phyloP scores from a whole-genome alignment of 2,888 invertebrate genomes.

The Meghimatium bilineatum region DNA sequence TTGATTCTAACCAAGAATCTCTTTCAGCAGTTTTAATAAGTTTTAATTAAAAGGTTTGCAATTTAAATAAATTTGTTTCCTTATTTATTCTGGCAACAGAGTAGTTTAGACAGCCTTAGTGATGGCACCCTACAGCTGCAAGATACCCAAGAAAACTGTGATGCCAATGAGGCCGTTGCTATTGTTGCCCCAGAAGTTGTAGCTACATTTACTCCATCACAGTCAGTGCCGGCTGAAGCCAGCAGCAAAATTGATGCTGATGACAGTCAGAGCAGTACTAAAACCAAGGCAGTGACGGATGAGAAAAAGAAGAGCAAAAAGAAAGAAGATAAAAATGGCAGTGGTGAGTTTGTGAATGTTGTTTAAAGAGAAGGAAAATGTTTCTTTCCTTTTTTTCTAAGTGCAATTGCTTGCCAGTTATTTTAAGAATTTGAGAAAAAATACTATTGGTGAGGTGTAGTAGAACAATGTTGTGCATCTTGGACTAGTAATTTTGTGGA shows the following conservation, averaged over 20 bases:
- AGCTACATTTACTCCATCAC: neutral
- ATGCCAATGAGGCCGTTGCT: neutral
- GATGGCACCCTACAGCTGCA: neutral
- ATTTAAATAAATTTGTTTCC: too few species aligned
- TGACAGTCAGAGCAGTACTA: neutral
- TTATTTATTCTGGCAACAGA: slow-evolving; percentile 3
- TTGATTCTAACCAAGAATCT: too few species aligned
- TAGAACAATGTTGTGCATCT: too few species aligned
- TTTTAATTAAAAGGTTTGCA: too few species aligned
- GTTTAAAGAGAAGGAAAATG: too few species aligned
- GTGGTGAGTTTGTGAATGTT: slow-evolving; percentile 46
- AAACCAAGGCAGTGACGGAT: slow-evolving; percentile 30
- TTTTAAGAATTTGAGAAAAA: too few species aligned
- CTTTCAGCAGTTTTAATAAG: too few species aligned
- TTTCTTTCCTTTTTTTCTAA: too few species aligned
- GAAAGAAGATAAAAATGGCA: slow-evolving; percentile 71
- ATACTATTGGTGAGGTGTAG: too few species aligned
- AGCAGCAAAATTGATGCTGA: neutral
- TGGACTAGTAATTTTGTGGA: too few species aligned
- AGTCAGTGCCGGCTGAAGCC: neutral
- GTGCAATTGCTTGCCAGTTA: too few species aligned
- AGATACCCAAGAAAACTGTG: neutral
- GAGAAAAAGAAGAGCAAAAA: slow-evolving; percentile 61
- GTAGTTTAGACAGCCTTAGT: slow-evolving; percentile 35
- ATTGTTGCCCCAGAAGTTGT: neutral